Evolutionary conservation across 2,113 vertebrate species (phyloP).

Genomic region (Semnornis frantzii): DNA sequence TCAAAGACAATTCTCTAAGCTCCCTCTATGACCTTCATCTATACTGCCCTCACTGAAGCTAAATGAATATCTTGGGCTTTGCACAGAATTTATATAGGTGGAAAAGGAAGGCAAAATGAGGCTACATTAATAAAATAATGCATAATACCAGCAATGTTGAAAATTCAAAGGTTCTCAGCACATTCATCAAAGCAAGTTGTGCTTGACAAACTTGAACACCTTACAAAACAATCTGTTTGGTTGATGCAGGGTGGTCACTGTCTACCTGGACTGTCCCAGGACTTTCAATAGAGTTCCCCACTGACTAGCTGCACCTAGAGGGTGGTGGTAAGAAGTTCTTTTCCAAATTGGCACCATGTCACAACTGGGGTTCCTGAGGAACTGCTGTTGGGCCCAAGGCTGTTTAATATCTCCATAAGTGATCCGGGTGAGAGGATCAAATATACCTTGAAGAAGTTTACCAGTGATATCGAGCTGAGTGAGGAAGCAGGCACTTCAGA

Average conservation of each 20-base stretch:
- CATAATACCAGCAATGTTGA: background rate
- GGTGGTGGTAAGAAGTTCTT: no score
- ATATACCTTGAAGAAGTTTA: no score
- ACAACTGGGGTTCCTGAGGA: no score
- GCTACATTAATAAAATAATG: background rate
- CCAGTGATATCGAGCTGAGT: no score
- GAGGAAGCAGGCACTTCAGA: background rate
- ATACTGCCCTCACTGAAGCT: background rate
- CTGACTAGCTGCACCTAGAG: background rate
- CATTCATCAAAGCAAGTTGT: background rate
- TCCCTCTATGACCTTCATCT: background rate
- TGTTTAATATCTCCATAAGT: no score
- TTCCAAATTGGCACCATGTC: no score
- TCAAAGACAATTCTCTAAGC: background rate
- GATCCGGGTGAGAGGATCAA: no score
- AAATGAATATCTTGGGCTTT: background rate
- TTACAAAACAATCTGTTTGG: background rate
- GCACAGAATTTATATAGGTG: background rate
- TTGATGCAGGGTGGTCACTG: background rate
- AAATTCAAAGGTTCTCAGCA: background rate
- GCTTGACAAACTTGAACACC: background rate
- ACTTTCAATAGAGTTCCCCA: background rate
- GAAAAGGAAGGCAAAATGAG: background rate
- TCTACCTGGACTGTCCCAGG: background rate
- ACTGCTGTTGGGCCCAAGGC: no score